These are phyloP conservation scores for Intellagama lesueurii DNA, from an alignment of 2,797 vertebrate species.

Conservation along the genomic window DNA sequence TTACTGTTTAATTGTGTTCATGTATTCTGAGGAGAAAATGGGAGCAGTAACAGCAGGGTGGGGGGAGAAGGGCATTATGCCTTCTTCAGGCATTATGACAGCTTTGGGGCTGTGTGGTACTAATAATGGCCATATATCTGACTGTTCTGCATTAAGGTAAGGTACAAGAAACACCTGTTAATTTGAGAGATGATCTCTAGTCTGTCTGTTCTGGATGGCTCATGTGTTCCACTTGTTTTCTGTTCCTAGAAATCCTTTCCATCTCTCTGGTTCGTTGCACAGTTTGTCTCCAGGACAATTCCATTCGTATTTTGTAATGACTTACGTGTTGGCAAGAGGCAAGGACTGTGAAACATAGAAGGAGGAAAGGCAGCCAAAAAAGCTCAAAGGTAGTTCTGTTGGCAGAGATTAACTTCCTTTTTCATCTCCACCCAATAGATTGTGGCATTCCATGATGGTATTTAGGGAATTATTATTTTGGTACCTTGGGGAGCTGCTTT, in stretches of 20 bases:
- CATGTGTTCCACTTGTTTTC: slow-evolving; percentile 4
- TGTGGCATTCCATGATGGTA: not conserved
- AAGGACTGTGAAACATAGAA: not conserved
- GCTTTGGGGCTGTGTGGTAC: not conserved
- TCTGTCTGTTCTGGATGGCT: not conserved
- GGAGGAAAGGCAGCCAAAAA: not conserved
- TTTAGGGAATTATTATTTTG: slow-evolving; percentile 45
- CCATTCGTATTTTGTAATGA: not conserved
- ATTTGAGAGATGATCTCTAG: not conserved
- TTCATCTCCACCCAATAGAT: not conserved
- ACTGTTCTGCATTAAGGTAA: not conserved
- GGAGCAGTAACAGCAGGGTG: no score
- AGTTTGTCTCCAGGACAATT: not conserved
- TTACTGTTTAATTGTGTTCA: not conserved
- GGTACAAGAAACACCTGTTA: not conserved
- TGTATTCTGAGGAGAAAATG: not conserved
- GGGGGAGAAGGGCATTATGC: not conserved
- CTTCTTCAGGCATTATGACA: not conserved
- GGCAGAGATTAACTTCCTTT: not conserved
- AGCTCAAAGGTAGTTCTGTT: not conserved
- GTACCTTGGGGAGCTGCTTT: not conserved
- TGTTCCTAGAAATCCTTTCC: slow-evolving; percentile 19
- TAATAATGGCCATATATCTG: not conserved
- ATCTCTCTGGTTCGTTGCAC: not conserved
- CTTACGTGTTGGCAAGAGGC: not conserved